A percentile compares a stretch with the other conserved stretches of the same genome.
phyloP scores from a whole-genome alignment of 2,113 vertebrate genomes.

The Chiloscyllium plagiosum region DNA sequence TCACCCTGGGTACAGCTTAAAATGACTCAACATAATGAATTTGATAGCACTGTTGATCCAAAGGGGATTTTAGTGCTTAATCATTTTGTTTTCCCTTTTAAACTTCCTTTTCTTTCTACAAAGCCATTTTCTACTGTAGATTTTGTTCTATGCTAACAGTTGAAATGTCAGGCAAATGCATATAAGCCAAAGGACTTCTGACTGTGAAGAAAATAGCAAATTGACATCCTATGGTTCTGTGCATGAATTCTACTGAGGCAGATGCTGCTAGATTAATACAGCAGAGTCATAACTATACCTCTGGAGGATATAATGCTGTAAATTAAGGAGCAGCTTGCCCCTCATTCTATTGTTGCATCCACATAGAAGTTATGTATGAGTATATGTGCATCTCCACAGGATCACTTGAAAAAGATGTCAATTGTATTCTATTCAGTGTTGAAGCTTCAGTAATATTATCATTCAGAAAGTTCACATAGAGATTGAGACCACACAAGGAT shows the following conservation, averaged over 20 bases:
- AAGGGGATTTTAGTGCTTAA: neutral
- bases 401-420: neutral
- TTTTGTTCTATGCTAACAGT: neutral
- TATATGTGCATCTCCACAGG: neutral
- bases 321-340: neutral
- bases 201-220: neutral
- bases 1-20: neutral
- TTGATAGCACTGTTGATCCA: neutral
- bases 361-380: neutral
- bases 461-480: neutral
- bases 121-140: slow-evolving; percentile 2
- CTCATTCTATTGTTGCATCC: neutral
- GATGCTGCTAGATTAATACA: neutral
- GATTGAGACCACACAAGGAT: neutral
- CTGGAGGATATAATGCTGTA: neutral
- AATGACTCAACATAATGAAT: neutral
- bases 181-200: neutral
- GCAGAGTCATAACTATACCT: neutral
- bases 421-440: neutral
- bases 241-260: neutral
- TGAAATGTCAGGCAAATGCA: neutral
- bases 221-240: neutral
- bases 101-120: neutral
- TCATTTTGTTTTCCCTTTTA: neutral
- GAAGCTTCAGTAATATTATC: neutral